These are phyloP conservation scores for Nymphicus hollandicus DNA, from an alignment of 2,113 vertebrate genomes.

Conservation along the genomic window DNA sequence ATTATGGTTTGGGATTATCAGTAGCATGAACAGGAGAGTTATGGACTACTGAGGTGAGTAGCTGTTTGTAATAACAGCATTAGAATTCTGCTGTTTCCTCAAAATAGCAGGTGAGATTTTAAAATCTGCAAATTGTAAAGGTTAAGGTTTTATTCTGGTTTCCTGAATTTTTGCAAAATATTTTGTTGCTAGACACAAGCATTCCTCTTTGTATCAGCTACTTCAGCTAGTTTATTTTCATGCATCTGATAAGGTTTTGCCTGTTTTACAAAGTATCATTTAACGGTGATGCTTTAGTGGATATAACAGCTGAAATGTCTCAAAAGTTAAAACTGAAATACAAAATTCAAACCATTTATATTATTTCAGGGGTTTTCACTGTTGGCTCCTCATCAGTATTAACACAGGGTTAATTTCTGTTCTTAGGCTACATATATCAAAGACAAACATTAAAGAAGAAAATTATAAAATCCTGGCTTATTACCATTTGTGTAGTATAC, in stretches of 20 bases:
- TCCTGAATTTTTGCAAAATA: neutral
- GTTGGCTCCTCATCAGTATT: neutral
- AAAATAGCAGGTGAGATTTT: neutral
- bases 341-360: neutral
- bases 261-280: neutral
- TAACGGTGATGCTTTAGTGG: neutral
- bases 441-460: neutral
- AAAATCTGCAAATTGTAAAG: neutral
- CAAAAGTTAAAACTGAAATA: neutral
- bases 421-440: neutral
- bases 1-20: neutral
- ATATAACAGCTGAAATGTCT: neutral
- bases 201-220: neutral
- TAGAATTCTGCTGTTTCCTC: neutral
- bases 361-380: neutral
- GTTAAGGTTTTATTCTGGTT: neutral
- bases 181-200: neutral
- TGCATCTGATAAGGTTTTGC: neutral
- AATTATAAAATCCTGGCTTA: neutral
- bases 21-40: neutral
- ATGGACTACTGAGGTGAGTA: neutral
- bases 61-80: neutral
- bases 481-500: neutral
- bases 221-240: neutral
- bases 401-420: neutral